phyloP scores from a whole-genome alignment of 2,888 invertebrate species.

The Aricia artaxerxes region DNA sequence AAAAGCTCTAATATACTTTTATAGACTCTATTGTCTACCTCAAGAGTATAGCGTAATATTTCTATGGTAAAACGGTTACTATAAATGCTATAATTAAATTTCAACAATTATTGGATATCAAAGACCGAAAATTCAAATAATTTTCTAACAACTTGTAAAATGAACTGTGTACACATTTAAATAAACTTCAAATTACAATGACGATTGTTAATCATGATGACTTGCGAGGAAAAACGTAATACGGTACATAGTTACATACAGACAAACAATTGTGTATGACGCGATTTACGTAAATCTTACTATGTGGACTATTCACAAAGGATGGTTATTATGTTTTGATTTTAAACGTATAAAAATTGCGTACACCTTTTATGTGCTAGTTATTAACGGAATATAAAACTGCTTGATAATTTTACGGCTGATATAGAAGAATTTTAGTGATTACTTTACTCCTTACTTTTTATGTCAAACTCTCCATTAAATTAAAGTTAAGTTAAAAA shows the following conservation, averaged over 20 bases:
- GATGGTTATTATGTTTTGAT: not conserved
- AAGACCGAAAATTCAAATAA: not conserved
- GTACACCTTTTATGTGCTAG: too few species aligned
- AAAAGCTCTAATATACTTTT: too few species aligned
- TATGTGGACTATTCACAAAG: not conserved
- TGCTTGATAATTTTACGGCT: too few species aligned
- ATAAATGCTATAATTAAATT: too few species aligned
- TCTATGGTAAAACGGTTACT: too few species aligned
- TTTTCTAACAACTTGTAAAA: not conserved
- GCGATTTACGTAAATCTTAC: slow-evolving; percentile 34
- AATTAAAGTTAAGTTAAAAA: too few species aligned
- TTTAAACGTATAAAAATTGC: not conserved
- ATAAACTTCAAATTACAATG: slow-evolving; percentile 9
- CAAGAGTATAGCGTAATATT: too few species aligned
- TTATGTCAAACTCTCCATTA: too few species aligned
- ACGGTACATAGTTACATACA: slow-evolving; percentile 35
- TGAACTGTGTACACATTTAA: not conserved
- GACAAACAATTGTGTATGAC: slow-evolving; percentile 31
- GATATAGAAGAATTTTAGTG: too few species aligned
- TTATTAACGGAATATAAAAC: too few species aligned
- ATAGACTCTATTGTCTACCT: too few species aligned
- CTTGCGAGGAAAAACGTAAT: slow-evolving; percentile 46
- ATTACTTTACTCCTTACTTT: too few species aligned
- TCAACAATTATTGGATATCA: not conserved
- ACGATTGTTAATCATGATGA: slow-evolving; percentile 48